These are phyloP conservation scores for Pammene aurita DNA, from an alignment of 2,888 invertebrate species.

Conservation along the genomic window DNA sequence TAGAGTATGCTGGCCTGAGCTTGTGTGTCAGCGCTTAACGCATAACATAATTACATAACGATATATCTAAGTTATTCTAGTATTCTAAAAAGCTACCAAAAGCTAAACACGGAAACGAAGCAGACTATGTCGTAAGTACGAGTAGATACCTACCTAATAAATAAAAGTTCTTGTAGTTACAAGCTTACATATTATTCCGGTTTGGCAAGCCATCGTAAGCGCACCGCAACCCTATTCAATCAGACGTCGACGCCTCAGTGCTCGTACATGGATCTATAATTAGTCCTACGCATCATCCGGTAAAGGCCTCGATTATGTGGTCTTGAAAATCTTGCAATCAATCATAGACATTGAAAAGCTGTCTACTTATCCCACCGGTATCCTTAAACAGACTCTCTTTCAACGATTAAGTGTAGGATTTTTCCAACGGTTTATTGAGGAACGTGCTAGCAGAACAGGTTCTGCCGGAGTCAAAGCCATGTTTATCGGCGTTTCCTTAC, in stretches of 20 bases:
- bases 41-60: neutral
- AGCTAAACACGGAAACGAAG: constrained; percentile 3
- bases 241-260: constrained; percentile 11
- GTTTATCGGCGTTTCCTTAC: constrained; percentile 38
- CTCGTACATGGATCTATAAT: constrained; percentile 5
- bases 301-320: constrained; percentile 16
- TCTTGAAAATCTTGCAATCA: constrained; percentile 10
- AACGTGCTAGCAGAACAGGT: constrained; percentile 21
- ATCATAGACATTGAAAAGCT: constrained; percentile 17
- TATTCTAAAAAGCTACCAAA: neutral
- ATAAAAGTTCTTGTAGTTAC: constrained; percentile 28
- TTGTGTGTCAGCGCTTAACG: too few relatives aligned
- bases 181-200: constrained; percentile 32
- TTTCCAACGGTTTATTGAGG: constrained; percentile 26
- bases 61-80: neutral
- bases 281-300: constrained; percentile 14
- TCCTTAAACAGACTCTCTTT: constrained; percentile 20
- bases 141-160: neutral
- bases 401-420: too few relatives aligned
- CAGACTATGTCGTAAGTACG: constrained; percentile 8
- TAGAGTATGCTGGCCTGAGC: too few relatives aligned
- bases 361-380: neutral
- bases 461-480: constrained; percentile 26
- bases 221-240: constrained; percentile 30
- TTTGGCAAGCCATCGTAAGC: constrained; percentile 26